Percentiles rank a stretch among this genome's conserved stretches.
phyloP scores from a whole-genome alignment of 2,888 invertebrate species.

The Sesia apiformis region DNA sequence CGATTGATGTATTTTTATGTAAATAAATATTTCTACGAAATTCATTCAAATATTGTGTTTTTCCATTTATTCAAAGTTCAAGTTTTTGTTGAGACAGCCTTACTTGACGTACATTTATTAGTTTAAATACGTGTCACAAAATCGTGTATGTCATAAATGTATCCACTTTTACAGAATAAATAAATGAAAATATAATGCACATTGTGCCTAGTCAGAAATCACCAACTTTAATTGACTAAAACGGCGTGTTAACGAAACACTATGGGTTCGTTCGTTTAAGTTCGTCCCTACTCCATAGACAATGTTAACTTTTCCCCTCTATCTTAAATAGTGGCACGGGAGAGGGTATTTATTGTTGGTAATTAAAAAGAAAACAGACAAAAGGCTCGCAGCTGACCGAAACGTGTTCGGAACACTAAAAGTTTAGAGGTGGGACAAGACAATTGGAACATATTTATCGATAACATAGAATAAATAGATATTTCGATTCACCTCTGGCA shows the following conservation, averaged over 20 bases:
- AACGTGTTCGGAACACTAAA: slow-evolving; percentile 54
- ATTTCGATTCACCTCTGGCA: not conserved
- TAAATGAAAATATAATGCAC: too few relatives aligned
- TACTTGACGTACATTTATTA: too few relatives aligned
- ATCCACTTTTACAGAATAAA: too few relatives aligned
- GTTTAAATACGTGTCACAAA: too few relatives aligned
- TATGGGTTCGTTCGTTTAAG: not conserved
- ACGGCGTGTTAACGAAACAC: not conserved
- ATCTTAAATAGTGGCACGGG: slow-evolving; percentile 26
- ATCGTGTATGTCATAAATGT: too few relatives aligned
- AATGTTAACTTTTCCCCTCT: slow-evolving; percentile 16
- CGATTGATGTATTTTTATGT: too few relatives aligned
- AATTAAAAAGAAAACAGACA: slow-evolving; percentile 71
- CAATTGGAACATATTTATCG: slow-evolving; percentile 1
- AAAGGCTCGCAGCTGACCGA: slow-evolving; percentile 58
- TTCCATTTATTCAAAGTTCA: too few relatives aligned
- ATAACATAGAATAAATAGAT: not conserved
- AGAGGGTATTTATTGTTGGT: slow-evolving; percentile 60
- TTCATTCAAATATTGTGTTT: too few relatives aligned
- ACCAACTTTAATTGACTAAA: not conserved
- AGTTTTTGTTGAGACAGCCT: too few relatives aligned
- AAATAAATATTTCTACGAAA: too few relatives aligned
- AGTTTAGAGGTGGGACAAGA: slow-evolving; percentile 16
- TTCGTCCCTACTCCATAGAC: not conserved
- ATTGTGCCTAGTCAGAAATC: too few relatives aligned